A percentile compares a stretch with the other conserved stretches of the same genome.
phyloP scores from a whole-genome alignment of 2,113 vertebrate species.

The Vulpes ferrilata region DNA sequence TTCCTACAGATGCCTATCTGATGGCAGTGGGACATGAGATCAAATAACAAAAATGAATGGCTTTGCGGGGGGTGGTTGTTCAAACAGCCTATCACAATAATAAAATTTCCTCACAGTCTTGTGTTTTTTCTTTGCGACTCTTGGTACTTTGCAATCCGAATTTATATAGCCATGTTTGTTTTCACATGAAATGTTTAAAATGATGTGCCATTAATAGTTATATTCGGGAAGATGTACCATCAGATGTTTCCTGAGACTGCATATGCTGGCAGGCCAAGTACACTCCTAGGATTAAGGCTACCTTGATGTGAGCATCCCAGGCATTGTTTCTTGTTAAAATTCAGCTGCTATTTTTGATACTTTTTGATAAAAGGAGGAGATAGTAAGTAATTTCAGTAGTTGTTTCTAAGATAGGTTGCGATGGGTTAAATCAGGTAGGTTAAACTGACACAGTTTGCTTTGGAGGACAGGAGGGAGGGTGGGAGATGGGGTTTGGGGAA shows the following conservation, averaged over 20 bases:
- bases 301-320: not conserved
- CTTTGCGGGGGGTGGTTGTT: not conserved
- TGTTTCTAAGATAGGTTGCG: not conserved
- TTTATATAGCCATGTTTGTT: constrained; percentile 1
- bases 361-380: not conserved
- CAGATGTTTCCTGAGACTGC: not conserved
- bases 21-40: not conserved
- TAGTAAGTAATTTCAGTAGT: not conserved
- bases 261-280: not conserved
- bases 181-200: not conserved
- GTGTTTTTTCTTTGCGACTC: not conserved
- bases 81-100: not conserved
- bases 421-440: not conserved
- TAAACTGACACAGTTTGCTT: not conserved
- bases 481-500: not conserved
- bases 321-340: constrained; percentile 7
- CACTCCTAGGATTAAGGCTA: not conserved
- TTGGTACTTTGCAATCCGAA: not conserved
- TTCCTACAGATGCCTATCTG: not conserved
- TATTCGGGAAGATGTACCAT: not conserved
- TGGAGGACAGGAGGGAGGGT: not conserved
- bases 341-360: not conserved
- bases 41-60: not conserved
- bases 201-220: not conserved
- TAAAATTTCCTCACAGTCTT: not conserved